These are phyloP conservation scores for Eleginops maclovinus DNA, from an alignment of 2,113 vertebrate species.

Conservation along the genomic window DNA sequence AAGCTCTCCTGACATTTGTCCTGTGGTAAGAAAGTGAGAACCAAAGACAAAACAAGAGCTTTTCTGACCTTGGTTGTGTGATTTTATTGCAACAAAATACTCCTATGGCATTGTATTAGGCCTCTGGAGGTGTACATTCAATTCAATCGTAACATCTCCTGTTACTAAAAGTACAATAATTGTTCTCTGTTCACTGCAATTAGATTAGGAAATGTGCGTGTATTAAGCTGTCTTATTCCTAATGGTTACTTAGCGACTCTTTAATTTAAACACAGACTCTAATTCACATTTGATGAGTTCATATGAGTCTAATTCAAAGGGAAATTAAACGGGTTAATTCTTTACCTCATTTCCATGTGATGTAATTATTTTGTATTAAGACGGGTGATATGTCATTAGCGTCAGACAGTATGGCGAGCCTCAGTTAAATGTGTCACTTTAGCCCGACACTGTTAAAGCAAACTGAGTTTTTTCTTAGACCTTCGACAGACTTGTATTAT, in stretches of 20 bases:
- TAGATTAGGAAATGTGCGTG: conserved; percentile 45
- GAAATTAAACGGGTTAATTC: conserved; percentile 56
- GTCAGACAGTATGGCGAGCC: conserved; percentile 5
- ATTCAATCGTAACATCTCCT: conserved; percentile 1
- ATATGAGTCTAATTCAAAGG: conserved; percentile 44
- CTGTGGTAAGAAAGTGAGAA: background rate
- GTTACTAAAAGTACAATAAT: conserved; percentile 26
- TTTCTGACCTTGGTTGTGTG: conserved; percentile 6
- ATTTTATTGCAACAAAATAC: conserved; percentile 7
- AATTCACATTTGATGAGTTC: conserved; percentile 67
- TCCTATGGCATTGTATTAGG: background rate
- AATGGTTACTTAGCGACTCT: conserved; percentile 44
- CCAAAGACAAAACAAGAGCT: background rate
- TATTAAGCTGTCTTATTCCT: conserved; percentile 42
- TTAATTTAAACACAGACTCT: conserved; percentile 61
- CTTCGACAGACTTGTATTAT: background rate
- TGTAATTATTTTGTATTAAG: conserved; percentile 55
- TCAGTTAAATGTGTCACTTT: conserved; percentile 3
- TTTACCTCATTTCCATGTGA: conserved; percentile 42
- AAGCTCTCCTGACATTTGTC: conserved; percentile 12
- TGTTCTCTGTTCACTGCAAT: conserved; percentile 40
- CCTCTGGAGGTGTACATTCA: conserved; percentile 14
- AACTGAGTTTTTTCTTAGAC: background rate
- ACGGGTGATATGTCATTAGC: conserved; percentile 49
- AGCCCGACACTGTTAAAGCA: conserved; percentile 7